Evolutionary conservation across 2,888 invertebrate species (phyloP), one percentile per base, ranked within the genome.

Genomic region (Baronia brevicornis): DNA sequence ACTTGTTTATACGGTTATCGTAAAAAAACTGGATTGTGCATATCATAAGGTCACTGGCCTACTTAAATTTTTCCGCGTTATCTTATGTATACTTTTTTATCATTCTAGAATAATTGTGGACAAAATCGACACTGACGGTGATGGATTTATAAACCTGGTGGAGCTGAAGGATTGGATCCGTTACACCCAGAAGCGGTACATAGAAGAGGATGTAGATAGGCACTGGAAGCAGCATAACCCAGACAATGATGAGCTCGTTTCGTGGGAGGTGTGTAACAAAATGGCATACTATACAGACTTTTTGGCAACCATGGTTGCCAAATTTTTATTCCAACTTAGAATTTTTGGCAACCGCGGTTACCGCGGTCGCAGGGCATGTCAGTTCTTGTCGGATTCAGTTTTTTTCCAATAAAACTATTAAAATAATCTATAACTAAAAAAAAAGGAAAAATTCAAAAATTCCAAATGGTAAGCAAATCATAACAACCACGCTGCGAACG

Each of bases 121-220:
- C 55, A 96, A 94, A 84, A 98, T 98, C 45, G 98, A 98, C 67
- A 86, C 86, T 4, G 90, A 97, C 66, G 87, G 87, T 5, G 94
- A 97, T 71, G 93, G 94, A 0, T 89, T 90, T 46, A 88, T 97
- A 2, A 90, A 93, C 0, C 88, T 94, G 36, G 90, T 93, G 31
- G 99, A 99, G 72, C 80, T 99, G 11, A 95, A 95, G 69, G 93
- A 94, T 48, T 98, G 98, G 98, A 98, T 99, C 56, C 88, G 93
- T 44, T 96, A 93, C 69, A 97, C 98, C 0, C 97, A 98, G 75
- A 91, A 90, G 52, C 86, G 95, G 32, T 98, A 98, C 67, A 94
- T 98, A 19, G 87, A 91, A 24, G 95, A 96, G 53, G 97, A 99
- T 71, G 95, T 97, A 0, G 92, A 94, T 13, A 87, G 94, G 3